These are phyloP conservation scores for Thoracochromis brauschi DNA, from an alignment of 2,113 vertebrate species.

Conservation along the genomic window DNA sequence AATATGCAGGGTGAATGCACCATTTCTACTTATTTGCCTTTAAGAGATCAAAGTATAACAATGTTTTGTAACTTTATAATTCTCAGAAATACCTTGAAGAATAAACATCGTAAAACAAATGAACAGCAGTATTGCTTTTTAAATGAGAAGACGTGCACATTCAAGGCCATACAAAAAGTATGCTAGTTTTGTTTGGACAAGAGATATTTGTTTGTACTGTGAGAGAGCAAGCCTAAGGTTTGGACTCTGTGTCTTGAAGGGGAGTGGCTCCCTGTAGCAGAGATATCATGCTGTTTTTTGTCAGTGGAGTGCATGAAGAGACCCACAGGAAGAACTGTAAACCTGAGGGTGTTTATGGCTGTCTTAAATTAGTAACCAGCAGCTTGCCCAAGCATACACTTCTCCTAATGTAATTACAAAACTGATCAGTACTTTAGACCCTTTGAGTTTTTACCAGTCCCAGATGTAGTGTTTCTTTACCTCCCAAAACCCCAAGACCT, in stretches of 20 bases:
- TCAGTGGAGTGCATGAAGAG: neutral
- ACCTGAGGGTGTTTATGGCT: slow-evolving; percentile 9
- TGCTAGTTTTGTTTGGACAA: neutral
- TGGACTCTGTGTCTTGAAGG: neutral
- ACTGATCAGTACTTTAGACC: slow-evolving; percentile 36
- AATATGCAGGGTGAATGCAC: neutral
- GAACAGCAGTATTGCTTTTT: neutral
- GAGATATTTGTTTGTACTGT: slow-evolving; percentile 18
- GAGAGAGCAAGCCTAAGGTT: neutral
- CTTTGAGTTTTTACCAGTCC: slow-evolving; percentile 76
- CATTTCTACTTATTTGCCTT: neutral
- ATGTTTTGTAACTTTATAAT: neutral
- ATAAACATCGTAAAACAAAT: neutral
- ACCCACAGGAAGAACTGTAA: slow-evolving; percentile 37
- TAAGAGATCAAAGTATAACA: neutral
- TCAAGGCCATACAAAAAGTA: neutral
- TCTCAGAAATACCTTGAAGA: neutral
- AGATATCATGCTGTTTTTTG: slow-evolving; percentile 3
- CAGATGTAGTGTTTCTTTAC: slow-evolving; percentile 1
- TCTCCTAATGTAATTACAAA: slow-evolving; percentile 54
- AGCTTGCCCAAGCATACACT: slow-evolving; percentile 6
- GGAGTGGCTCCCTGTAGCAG: neutral
- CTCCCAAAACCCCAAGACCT: neutral
- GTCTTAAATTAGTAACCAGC: slow-evolving; percentile 45
- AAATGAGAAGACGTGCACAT: neutral